phyloP scores from a whole-genome alignment of 2,113 vertebrate species.

The Phyllostomus hastatus region DNA sequence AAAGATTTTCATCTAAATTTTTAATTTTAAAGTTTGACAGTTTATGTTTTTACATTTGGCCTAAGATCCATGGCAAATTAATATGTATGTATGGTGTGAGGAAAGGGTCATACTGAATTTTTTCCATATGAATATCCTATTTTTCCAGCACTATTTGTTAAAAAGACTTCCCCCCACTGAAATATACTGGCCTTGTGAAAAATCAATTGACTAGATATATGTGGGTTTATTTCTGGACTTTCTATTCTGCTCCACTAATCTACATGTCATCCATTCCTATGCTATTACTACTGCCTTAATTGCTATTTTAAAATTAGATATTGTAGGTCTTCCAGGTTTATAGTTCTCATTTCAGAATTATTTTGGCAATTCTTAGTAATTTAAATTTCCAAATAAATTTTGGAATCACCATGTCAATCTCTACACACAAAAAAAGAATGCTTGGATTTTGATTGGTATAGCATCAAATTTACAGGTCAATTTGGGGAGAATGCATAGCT shows the following conservation, averaged over 20 bases:
- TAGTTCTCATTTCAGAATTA: not conserved
- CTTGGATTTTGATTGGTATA: not conserved
- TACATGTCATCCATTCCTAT: not conserved
- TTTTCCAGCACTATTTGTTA: not conserved
- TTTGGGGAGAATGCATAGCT: not conserved
- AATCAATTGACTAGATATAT: not conserved
- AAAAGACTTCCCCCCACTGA: not conserved
- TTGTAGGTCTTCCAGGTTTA: not conserved
- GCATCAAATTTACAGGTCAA: not conserved
- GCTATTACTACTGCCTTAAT: not conserved
- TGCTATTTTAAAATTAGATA: not conserved
- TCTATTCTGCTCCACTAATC: not conserved
- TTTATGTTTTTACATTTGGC: not conserved
- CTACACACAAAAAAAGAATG: not conserved
- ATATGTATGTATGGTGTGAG: not conserved
- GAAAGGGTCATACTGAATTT: not conserved
- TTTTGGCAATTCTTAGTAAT: not conserved
- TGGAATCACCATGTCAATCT: not conserved
- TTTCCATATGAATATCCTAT: not conserved
- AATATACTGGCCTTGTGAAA: not conserved
- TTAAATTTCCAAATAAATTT: constrained; percentile 8
- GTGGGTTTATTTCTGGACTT: too few species aligned
- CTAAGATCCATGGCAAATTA: not conserved
- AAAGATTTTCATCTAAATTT: not conserved
- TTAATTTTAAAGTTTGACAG: constrained; percentile 15